Evolutionary conservation across 2,797 vertebrate genomes (phyloP), one percentile per base, ranked within the genome.

Genomic region (Gymnocypris eckloni): DNA sequence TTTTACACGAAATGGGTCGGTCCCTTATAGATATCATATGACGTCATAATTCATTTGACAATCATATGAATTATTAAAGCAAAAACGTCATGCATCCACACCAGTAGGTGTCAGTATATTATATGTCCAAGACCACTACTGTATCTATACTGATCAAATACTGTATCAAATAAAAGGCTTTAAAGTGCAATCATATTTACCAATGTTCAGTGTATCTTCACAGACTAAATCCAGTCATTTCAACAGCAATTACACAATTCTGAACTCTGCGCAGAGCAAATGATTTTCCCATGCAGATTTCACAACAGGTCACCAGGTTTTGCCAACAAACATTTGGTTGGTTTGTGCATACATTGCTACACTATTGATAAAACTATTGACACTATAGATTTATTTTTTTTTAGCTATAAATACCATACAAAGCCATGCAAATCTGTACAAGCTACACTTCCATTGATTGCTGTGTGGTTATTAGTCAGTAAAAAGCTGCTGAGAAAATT

Each of bases 231-330:
- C 13, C 4, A 28, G 4, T 6, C 0, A 71, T 37, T 67, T 67
- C 6, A 1, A 16, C 16, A 8, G 15, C 12, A 43, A 71, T 43
- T 12, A n/a, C 10, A 0, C 16, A 2, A 37, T 2, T 0, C 4
- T 9, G 6, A 25, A 15, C 4, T 16, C 4, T 72, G 43, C 3
- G 0, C 7, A 72, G 13, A 13, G 6, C 0, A 3, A 72, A 45
- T 4, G 13, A 72, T 25, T 28, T 72, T 48, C 12, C n/a, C 22
- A 7, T 3, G 0, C 0, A 13, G 41, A 71, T 71, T 71, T 45
- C 2, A 2, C 70, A 72, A 4, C 3, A 9, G 15, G 45, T 73
- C 25, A 28, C 71, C 25, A 0, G 15, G 15, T 73, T 50, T 48
- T 5, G n/a, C 71, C 71, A 10, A 10, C 6, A 16, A 43, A 25